Evolutionary conservation across 2,797 vertebrate species (phyloP).

Genomic region (Loris lydekkerianus): DNA sequence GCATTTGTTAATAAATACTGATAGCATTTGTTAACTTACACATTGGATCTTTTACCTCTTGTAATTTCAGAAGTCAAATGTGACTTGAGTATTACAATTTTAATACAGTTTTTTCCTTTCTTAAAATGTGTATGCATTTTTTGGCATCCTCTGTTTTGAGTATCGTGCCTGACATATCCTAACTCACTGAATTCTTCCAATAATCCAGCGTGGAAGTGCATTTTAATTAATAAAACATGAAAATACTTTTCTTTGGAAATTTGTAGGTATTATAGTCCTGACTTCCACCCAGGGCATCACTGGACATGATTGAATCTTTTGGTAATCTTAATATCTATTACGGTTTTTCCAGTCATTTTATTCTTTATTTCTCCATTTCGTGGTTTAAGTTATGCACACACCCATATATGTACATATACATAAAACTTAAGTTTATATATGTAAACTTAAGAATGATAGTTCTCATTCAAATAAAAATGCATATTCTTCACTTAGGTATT

Average conservation of each 20-base stretch:
- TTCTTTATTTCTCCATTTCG: background rate
- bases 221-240: background rate
- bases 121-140: too few relatives aligned
- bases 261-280: background rate
- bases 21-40: too few relatives aligned
- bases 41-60: too few relatives aligned
- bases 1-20: too few relatives aligned
- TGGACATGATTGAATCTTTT: background rate
- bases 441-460: background rate
- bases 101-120: too few relatives aligned
- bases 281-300: background rate
- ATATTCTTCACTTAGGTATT: background rate
- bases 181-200: background rate
- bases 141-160: background rate
- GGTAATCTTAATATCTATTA: background rate
- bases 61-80: too few relatives aligned
- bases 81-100: too few relatives aligned
- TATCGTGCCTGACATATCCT: background rate
- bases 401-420: too few relatives aligned
- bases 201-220: background rate
- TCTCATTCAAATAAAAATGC: background rate
- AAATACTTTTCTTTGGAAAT: background rate
- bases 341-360: background rate
- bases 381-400: background rate
- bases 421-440: too few relatives aligned